Conservation (phyloP, 2,113 vertebrate species). For the Danionella cerebrum region DNA sequence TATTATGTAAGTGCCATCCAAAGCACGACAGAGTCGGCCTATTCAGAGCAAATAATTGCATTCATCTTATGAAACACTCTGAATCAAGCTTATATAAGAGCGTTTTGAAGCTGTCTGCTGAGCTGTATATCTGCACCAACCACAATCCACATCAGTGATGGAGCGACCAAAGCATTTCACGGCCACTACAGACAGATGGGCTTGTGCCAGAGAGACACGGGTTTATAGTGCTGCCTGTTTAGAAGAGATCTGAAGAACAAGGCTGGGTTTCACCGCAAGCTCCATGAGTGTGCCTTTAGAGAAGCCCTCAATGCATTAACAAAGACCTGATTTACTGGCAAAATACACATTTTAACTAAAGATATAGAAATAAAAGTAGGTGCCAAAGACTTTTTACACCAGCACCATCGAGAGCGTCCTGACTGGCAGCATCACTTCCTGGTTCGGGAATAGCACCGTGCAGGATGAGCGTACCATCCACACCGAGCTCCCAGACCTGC, state of each 20-base stretch:
- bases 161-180: conserved; percentile 19
- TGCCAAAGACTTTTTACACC: too few relatives aligned
- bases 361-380: too few relatives aligned
- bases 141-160: not conserved
- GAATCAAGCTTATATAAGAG: conserved; percentile 32
- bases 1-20: conserved; percentile 23
- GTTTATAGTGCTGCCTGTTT: not conserved
- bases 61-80: conserved; percentile 26
- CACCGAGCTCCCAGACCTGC: too few relatives aligned
- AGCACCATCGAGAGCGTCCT: too few relatives aligned
- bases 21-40: conserved; percentile 10
- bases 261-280: not conserved
- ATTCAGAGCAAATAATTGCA: conserved; percentile 30
- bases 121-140: not conserved
- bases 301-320: too few relatives aligned
- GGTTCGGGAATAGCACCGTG: too few relatives aligned
- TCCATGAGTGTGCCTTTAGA: not conserved
- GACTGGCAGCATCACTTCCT: too few relatives aligned
- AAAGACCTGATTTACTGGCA: too few relatives aligned
- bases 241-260: conserved; percentile 1
- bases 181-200: conserved; percentile 18
- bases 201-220: not conserved
- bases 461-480: too few relatives aligned
- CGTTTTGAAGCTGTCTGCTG: conserved; percentile 20
- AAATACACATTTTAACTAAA: too few relatives aligned